Conservation (phyloP, 2,888 invertebrate genomes). For the Baronia brevicornis region DNA sequence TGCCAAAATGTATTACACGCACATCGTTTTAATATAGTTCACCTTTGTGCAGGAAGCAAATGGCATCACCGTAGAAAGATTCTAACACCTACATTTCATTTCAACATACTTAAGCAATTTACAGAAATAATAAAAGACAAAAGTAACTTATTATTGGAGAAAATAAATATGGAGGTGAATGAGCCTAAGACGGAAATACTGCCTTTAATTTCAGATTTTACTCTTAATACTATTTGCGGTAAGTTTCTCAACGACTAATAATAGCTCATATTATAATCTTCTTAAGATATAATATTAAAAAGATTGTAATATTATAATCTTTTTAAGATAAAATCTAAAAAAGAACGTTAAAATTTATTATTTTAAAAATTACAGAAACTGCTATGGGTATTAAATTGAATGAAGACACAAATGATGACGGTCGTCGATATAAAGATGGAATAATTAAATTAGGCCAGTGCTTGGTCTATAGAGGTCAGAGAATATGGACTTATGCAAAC, state of each 20-base stretch:
- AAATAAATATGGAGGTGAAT: slow-evolving; percentile 33
- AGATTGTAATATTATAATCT: neutral
- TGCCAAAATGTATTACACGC: too few relatives aligned
- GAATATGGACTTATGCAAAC: slow-evolving; percentile 75
- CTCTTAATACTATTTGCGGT: slow-evolving; percentile 81
- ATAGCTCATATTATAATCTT: slow-evolving; percentile 30
- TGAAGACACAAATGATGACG: slow-evolving; percentile 42
- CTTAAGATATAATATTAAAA: too few relatives aligned
- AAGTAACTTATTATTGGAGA: slow-evolving; percentile 43
- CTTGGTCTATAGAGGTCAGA: slow-evolving; percentile 46
- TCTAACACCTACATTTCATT: slow-evolving; percentile 79
- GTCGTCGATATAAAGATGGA: slow-evolving; percentile 72
- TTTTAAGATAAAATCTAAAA: neutral
- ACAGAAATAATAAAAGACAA: slow-evolving; percentile 61
- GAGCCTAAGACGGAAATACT: slow-evolving; percentile 58
- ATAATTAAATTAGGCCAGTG: slow-evolving; percentile 58
- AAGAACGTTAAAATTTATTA: neutral
- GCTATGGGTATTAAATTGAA: slow-evolving; percentile 81
- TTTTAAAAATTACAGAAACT: slow-evolving; percentile 58
- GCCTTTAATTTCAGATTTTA: slow-evolving; percentile 72
- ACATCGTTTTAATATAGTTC: too few relatives aligned
- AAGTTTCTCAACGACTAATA: slow-evolving; percentile 15
- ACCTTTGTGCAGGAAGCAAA: slow-evolving; percentile 56
- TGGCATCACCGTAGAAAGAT: slow-evolving; percentile 78
- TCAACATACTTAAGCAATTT: slow-evolving; percentile 70